phyloP scores from a whole-genome alignment of 1,140 invertebrate genomes.

The Araneus ventricosus region DNA sequence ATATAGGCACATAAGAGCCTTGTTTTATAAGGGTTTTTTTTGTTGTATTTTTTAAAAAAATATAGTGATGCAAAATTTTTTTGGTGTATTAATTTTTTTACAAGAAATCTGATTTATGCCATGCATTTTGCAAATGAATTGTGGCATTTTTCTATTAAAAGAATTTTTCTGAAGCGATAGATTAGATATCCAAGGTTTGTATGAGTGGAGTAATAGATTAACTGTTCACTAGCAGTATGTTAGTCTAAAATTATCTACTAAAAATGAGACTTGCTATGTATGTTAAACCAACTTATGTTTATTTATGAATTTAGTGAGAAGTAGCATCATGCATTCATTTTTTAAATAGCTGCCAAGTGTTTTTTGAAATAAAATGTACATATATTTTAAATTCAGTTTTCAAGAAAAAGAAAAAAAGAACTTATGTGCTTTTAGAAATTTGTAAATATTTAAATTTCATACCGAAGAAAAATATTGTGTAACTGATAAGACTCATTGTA shows the following conservation, averaged over 20 bases:
- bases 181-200: too few species aligned
- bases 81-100: neutral
- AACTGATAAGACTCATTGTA: constrained; percentile 27
- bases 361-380: neutral
- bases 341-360: neutral
- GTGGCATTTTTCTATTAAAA: too few species aligned
- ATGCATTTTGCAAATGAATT: too few species aligned
- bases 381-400: neutral
- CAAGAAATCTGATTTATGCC: neutral
- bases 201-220: too few species aligned
- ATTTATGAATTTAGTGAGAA: neutral
- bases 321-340: neutral
- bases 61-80: neutral
- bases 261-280: neutral
- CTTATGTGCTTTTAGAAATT: constrained; percentile 41
- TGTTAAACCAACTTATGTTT: neutral
- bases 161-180: too few species aligned
- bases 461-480: neutral
- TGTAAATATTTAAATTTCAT: neutral
- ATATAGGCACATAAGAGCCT: neutral
- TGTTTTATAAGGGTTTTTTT: neutral
- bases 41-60: neutral
- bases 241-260: neutral
- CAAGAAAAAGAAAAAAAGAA: neutral
- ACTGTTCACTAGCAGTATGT: neutral